Evolutionary conservation across 2,797 vertebrate species (phyloP), one percentile per base, ranked within the genome.

Genomic region (Momotus momota): DNA sequence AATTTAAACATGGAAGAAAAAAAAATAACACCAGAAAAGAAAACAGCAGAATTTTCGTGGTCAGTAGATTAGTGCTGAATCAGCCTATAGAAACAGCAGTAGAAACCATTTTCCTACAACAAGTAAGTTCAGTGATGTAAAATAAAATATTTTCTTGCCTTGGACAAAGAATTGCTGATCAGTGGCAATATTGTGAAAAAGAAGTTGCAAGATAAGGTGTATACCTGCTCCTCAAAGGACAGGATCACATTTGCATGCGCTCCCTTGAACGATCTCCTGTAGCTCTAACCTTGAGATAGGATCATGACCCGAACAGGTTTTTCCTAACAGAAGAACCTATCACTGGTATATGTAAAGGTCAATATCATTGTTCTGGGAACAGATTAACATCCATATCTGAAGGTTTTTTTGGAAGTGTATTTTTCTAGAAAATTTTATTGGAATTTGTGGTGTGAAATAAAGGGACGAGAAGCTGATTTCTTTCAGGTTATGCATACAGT

Each of bases 401-500:
- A 35, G 18, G 10, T 0, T 52, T 52, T 23, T 25, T 49, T 49
- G 1, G 35, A 26, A 62, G 25, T 7, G 6, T 0, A 7, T 43
- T 8, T n/a, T 29, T 43, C 31, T 31, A 18, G 10, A 72, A 38
- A 92, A 58, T 3, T 55, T 41, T 31, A 43, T 13, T 58, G 35
- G 11, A 73, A 91, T 66, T 79, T 80, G 31, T 8, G 7, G 51
- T 66, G 49, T 51, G 65, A 86, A 90, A 69, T 35, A 81, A 81
- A 54, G 31, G 33, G 38, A 35, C 7, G 51, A 73, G 79, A 7
- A 23, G 26, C 7, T 18, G 9, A 25, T 52, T 69, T 86, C 87
- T 92, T 93, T 90, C 65, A 88, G 64, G 46, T 85, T 71, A 54
- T 54, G 27, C 60, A 41, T 81, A 55, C 4, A 57, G 35, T 54